phyloP scores from a whole-genome alignment of 2,888 invertebrate species.

The Sericinus montela region DNA sequence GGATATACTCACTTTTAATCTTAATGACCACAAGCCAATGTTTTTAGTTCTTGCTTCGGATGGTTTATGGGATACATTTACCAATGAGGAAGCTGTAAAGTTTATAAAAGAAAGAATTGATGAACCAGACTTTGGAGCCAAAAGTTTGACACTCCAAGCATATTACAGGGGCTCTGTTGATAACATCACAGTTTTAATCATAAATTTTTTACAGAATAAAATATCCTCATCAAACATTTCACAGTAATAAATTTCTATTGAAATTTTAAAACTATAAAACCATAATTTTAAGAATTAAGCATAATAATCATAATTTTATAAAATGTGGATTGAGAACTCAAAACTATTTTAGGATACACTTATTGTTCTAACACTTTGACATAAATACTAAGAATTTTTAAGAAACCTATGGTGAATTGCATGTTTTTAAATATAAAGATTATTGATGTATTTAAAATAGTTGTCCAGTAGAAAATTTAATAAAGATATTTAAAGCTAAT shows the following conservation, averaged over 20 bases:
- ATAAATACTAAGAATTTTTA: too few species aligned
- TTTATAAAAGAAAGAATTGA: constrained; percentile 91
- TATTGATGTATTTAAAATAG: constrained; percentile 9
- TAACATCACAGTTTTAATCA: constrained; percentile 96
- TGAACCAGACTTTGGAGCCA: constrained; percentile 94
- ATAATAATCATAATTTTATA: neutral
- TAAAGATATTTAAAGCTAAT: constrained; percentile 19
- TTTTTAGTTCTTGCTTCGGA: constrained; percentile 96
- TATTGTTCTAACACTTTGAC: neutral
- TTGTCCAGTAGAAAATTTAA: constrained; percentile 22
- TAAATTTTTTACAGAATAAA: constrained; percentile 84
- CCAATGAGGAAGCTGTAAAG: constrained; percentile 95
- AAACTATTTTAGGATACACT: neutral
- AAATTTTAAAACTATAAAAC: neutral
- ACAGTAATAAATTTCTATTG: constrained; percentile 25
- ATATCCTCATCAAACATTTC: constrained; percentile 38
- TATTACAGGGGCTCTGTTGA: constrained; percentile 95
- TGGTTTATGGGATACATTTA: constrained; percentile 97
- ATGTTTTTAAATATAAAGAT: neutral
- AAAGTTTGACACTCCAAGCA: constrained; percentile 93
- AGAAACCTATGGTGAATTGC: neutral
- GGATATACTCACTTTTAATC: constrained; percentile 94
- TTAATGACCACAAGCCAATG: constrained; percentile 90
- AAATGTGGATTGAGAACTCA: constrained; percentile 2
- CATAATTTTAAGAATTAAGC: neutral